These are phyloP conservation scores for Hyphantria cunea DNA, from an alignment of 1,140 invertebrate genomes.

Conservation along the genomic window DNA sequence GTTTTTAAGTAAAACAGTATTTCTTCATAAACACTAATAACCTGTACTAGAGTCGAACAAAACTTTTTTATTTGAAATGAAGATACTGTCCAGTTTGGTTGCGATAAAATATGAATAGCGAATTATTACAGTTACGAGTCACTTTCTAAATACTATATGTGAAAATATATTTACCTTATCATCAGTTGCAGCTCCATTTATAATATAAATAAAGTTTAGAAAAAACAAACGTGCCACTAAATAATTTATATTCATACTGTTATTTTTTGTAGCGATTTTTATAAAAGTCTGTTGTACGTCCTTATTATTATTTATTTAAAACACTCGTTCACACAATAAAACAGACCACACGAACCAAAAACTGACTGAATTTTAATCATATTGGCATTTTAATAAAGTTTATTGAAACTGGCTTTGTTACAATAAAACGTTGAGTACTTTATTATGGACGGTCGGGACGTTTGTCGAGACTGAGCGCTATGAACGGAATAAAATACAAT, in stretches of 20 bases:
- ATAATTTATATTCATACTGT: conserved; percentile 69
- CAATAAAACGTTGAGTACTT: conserved; percentile 39
- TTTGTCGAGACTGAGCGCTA: conserved; percentile 60
- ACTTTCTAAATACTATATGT: neutral
- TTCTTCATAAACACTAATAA: neutral
- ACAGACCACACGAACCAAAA: conserved; percentile 47
- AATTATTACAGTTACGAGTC: neutral
- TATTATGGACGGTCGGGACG: conserved; percentile 49
- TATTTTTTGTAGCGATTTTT: conserved; percentile 40
- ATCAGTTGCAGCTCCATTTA: conserved; percentile 52
- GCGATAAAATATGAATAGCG: neutral
- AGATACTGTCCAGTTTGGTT: neutral
- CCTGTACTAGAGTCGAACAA: neutral
- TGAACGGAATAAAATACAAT: conserved; percentile 72
- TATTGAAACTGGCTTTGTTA: conserved; percentile 45
- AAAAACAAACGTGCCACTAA: conserved; percentile 63
- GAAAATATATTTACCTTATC: conserved; percentile 57
- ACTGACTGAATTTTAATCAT: conserved; percentile 50
- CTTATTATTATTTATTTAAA: conserved; percentile 50
- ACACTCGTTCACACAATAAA: conserved; percentile 63
- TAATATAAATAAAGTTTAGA: conserved; percentile 59
- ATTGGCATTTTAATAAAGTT: conserved; percentile 51
- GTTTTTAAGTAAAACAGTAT: neutral
- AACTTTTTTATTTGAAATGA: neutral
- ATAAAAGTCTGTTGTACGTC: conserved; percentile 36